Conservation (phyloP, 1,140 invertebrate species). For the Laodelphax striatellus region DNA sequence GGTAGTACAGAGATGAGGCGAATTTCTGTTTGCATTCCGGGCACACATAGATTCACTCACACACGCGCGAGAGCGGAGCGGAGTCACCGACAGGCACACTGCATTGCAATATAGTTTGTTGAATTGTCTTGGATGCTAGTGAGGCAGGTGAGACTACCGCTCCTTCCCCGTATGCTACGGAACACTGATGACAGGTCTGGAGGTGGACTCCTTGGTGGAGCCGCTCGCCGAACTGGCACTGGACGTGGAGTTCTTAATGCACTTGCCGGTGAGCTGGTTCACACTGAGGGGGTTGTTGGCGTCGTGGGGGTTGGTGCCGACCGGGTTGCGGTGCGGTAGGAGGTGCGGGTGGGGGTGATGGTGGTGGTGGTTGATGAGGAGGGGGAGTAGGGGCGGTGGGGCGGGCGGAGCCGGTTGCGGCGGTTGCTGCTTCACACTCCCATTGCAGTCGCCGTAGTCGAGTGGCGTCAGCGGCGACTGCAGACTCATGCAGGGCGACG, state of each 20-base stretch:
- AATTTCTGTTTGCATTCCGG: not conserved
- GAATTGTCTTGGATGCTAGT: not conserved
- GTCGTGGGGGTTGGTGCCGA: constrained; percentile 80
- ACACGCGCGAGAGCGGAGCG: not conserved
- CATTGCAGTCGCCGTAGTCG: constrained; percentile 26
- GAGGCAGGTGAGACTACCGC: constrained; percentile 12
- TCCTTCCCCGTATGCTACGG: constrained; percentile 22
- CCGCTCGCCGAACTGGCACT: not conserved
- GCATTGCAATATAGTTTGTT: not conserved
- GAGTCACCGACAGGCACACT: too few relatives aligned
- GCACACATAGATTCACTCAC: not conserved
- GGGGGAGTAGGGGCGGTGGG: constrained; percentile 18
- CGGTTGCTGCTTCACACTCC: constrained; percentile 26
- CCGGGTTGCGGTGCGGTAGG: constrained; percentile 52
- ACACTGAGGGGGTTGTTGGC: constrained; percentile 84
- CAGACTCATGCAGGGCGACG: constrained; percentile 40
- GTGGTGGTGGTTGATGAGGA: constrained; percentile 23
- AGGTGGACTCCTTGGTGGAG: constrained; percentile 18
- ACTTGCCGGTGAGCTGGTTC: constrained; percentile 69
- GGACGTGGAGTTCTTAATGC: constrained; percentile 37
- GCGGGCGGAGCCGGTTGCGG: constrained; percentile 31
- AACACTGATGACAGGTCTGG: constrained; percentile 25
- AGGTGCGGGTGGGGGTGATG: constrained; percentile 20
- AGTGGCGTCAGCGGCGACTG: constrained; percentile 41
- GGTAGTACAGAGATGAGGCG: not conserved